Percentiles rank a stretch among this genome's conserved stretches.
Evolutionary conservation across 2,888 invertebrate species (phyloP).

Genomic region (Lampropteryx suffumata): DNA sequence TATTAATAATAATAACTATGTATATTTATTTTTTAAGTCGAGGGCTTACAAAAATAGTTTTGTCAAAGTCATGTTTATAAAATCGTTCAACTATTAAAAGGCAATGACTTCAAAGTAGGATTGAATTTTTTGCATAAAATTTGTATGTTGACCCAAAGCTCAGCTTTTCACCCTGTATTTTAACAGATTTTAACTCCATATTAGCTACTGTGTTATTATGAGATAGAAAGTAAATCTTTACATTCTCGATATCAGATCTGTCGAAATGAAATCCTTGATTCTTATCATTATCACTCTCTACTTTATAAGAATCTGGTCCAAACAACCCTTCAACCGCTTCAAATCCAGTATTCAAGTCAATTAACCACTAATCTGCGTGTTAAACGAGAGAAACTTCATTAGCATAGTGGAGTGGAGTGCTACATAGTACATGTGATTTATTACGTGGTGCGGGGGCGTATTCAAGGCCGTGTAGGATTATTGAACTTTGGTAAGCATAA

Average conservation of each 20-base stretch:
- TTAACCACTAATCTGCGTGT: slow-evolving; percentile 12
- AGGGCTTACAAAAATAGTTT: too few species aligned
- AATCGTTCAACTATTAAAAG: too few species aligned
- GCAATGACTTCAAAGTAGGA: too few species aligned
- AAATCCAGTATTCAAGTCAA: slow-evolving; percentile 5
- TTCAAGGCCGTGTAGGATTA: slow-evolving; percentile 12
- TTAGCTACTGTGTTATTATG: too few species aligned
- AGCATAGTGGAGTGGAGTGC: slow-evolving; percentile 23
- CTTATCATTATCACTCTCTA: slow-evolving; percentile 10
- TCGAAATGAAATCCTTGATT: background rate
- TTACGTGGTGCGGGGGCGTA: slow-evolving; percentile 1
- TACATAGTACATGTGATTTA: slow-evolving; percentile 3
- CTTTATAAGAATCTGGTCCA: slow-evolving; percentile 4
- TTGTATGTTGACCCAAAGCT: too few species aligned
- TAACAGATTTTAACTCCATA: too few species aligned
- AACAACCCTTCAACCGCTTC: slow-evolving; percentile 1
- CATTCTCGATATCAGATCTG: background rate
- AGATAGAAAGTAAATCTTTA: too few species aligned
- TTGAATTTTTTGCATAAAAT: too few species aligned
- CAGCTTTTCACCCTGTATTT: too few species aligned
- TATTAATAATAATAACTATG: too few species aligned
- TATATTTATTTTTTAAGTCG: too few species aligned
- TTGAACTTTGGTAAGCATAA: slow-evolving; percentile 6
- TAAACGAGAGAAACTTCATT: slow-evolving; percentile 38
- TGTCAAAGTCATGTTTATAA: too few species aligned